Conservation (phyloP, 1,140 invertebrate genomes). For the Odontomachus brunneus region DNA sequence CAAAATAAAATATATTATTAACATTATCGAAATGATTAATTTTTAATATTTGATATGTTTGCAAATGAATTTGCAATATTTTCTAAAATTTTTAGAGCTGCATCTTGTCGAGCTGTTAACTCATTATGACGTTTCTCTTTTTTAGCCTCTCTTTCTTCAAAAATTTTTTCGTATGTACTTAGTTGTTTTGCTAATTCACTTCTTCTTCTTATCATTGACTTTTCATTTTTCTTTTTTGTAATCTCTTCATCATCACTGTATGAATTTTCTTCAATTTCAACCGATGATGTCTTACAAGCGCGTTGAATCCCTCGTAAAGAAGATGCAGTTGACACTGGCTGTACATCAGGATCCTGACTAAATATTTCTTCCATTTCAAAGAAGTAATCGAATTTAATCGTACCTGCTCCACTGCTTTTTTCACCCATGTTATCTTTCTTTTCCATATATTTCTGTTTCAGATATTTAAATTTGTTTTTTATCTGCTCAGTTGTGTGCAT, state of each 20-base stretch:
- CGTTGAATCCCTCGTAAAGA: slow-evolving; percentile 8
- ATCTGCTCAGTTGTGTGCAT: slow-evolving; percentile 27
- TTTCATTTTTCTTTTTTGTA: slow-evolving; percentile 5
- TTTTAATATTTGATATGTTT: slow-evolving; percentile 13
- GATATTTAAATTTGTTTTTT: slow-evolving; percentile 34
- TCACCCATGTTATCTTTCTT: slow-evolving; percentile 19
- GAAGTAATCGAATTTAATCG: slow-evolving; percentile 21
- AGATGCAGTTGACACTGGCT: slow-evolving; percentile 24
- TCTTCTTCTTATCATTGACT: not conserved
- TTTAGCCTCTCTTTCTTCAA: not conserved
- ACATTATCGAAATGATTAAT: not conserved
- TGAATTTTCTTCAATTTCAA: slow-evolving; percentile 12
- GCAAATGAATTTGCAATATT: slow-evolving; percentile 30
- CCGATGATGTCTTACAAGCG: not conserved
- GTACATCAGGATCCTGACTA: slow-evolving; percentile 22
- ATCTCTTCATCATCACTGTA: not conserved
- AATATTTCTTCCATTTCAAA: slow-evolving; percentile 28
- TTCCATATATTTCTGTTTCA: slow-evolving; percentile 21
- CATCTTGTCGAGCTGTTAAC: slow-evolving; percentile 20
- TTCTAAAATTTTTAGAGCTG: slow-evolving; percentile 29
- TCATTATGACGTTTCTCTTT: slow-evolving; percentile 10
- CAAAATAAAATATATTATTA: slow-evolving; percentile 12
- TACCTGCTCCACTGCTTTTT: too few relatives aligned
- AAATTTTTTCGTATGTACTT: slow-evolving; percentile 14
- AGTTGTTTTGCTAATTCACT: slow-evolving; percentile 14